Evolutionary conservation across 2,888 invertebrate species (phyloP), one percentile per base, ranked within the genome.

Genomic region (Andrena haemorrhoa): DNA sequence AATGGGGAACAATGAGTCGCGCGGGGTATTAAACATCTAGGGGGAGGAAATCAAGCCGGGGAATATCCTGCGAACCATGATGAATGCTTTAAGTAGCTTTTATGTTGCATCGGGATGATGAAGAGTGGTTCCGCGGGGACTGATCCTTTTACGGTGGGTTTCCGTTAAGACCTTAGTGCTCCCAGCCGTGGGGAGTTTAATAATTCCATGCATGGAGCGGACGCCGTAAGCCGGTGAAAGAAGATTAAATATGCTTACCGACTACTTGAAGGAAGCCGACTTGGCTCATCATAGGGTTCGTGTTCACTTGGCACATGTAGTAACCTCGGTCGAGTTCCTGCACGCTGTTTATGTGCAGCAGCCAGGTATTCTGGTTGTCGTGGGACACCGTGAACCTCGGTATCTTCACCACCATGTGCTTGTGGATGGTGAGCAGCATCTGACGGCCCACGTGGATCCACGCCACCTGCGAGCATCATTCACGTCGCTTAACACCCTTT

Each of bases 381-480:
- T 98, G 97, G 5, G 98, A 97, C 76, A 98, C 97, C 93, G 97
- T 97, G 94, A 98, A 98, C 86, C 98, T 95, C n/a, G 98, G 97
- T 94, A 98, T 97, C 78, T 98, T 96, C 10, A 98, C 97, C 91
- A 98, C 98, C 88, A 98, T 97, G 94, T 98, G 98, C 35, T 97
- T 96, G 94, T 98, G 98, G 93, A 98, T 97, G 60, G 98, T 98
- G 86, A 98, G 95, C 92, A 98, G 97, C 97, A 98, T 98, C 95
- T 98, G 98, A 69, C 98, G 96, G 94, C 98, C 98, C 92, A 98
- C 98, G 94, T 98, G 98, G 91, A 98, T 97, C 98, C 98, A 98
- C 84, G 98, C 98, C 91, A 98, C 98, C 98, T 98, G 94, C 75
- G 58, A 74, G 56, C 56, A 29, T 41, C 7, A 12, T 23, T 29